A percentile compares a stretch with the other conserved stretches of the same genome.
Evolutionary conservation across 2,888 invertebrate genomes (phyloP).

Genomic region (Sarcophaga variegata): DNA sequence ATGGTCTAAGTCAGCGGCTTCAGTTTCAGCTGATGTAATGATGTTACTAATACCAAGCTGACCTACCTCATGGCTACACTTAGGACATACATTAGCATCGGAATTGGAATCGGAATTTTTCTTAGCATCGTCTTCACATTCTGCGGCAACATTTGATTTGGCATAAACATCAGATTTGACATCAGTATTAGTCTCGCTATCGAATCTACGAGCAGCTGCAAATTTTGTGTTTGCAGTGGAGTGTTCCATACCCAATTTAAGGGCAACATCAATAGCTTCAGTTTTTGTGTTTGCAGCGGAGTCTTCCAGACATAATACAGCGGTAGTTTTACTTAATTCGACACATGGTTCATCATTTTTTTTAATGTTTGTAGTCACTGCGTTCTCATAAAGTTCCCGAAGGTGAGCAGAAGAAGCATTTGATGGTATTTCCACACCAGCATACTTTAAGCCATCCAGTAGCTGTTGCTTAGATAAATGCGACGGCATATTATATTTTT

Average conservation of each 20-base stretch:
- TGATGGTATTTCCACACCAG: slow-evolving; percentile 23
- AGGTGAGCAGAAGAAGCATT: slow-evolving; percentile 19
- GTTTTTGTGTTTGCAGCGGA: not conserved
- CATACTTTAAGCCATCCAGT: slow-evolving; percentile 1
- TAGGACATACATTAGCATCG: no score
- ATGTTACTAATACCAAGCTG: no score
- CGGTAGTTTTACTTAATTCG: not conserved
- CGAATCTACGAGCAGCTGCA: not conserved
- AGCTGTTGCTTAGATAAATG: slow-evolving; percentile 15
- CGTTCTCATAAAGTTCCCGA: slow-evolving; percentile 1
- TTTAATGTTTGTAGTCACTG: not conserved
- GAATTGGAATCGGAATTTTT: no score
- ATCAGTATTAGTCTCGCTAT: not conserved
- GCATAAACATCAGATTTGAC: slow-evolving; percentile 19
- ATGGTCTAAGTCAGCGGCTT: not conserved
- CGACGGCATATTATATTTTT: slow-evolving; percentile 3
- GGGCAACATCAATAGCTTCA: not conserved
- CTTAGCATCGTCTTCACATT: not conserved
- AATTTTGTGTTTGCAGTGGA: slow-evolving; percentile 3
- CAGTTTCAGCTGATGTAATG: not conserved
- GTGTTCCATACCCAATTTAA: not conserved
- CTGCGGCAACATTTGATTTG: not conserved
- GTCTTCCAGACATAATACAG: not conserved
- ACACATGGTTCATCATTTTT: not conserved
- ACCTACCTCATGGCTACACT: no score